Percentiles rank a stretch among this genome's conserved stretches.
These are phyloP conservation scores for Nymphalis polychloros DNA, from an alignment of 2,888 invertebrate species.

Conservation along the genomic window DNA sequence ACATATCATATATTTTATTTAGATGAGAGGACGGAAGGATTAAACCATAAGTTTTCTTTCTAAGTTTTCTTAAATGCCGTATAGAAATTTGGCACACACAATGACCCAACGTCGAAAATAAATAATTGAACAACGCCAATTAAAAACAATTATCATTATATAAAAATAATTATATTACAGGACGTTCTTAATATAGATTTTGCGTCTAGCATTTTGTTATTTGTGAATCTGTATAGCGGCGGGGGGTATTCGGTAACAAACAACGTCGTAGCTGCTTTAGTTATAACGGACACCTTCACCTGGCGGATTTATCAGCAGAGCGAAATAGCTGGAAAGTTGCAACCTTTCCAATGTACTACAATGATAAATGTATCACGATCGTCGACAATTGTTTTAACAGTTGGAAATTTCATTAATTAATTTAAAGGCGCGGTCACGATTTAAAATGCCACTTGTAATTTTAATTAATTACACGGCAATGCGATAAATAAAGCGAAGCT, in stretches of 20 bases:
- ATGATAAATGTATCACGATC: conserved; percentile 46
- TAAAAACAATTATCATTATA: conserved; percentile 7
- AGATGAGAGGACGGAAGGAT: too few relatives aligned
- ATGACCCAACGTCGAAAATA: too few relatives aligned
- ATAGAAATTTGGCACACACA: too few relatives aligned
- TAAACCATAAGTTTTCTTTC: too few relatives aligned
- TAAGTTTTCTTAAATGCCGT: too few relatives aligned
- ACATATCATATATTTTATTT: too few relatives aligned
- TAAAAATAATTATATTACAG: conserved; percentile 2
- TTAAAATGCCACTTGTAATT: conserved; percentile 40
- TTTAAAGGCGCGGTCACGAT: conserved; percentile 43
- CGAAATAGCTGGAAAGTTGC: conserved; percentile 40
- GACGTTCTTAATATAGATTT: conserved; percentile 1
- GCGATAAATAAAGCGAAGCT: conserved; percentile 37
- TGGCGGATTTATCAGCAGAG: conserved; percentile 35
- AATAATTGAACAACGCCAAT: too few relatives aligned
- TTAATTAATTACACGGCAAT: conserved; percentile 35
- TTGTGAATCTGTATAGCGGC: conserved; percentile 11
- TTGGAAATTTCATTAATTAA: conserved; percentile 45
- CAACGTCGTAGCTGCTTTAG: conserved; percentile 28
- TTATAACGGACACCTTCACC: conserved; percentile 36
- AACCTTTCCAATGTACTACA: conserved; percentile 42
- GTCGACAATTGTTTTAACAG: conserved; percentile 44
- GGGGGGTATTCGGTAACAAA: conserved; percentile 14
- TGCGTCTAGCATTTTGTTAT: conserved; percentile 10